Evolutionary conservation across 2,888 invertebrate genomes (phyloP), one percentile per base, ranked within the genome.

Genomic region (Phyto melanocephala): DNA sequence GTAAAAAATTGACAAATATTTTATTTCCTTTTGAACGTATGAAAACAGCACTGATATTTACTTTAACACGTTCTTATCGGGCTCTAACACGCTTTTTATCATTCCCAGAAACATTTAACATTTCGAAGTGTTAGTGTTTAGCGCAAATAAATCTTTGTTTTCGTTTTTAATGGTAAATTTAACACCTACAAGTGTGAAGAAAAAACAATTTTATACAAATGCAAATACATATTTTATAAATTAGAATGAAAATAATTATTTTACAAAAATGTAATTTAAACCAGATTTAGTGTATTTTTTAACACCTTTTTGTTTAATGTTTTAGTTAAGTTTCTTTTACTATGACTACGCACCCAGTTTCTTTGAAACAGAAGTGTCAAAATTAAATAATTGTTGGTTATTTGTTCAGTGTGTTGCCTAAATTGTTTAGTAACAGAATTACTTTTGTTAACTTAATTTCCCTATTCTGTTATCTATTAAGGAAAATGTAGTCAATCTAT

Each of bases 111-210:
- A 68, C 20, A 47, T 60, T 67, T 65, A 71, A 76, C 60, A 72
- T n/a, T 71, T 45, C 54, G 35, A 54, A 70, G 62, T 62, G 54
- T 70, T n/a, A n/a, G n/a, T 50, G 6, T 68, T 74, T 65, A 81
- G 58, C 24, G 42, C 62, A 67, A 72, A 56, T 17, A 56, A 72
- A 28, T 28, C 28, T 47, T 71, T 56, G 42, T 50, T 24, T 45
- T 70, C 77, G 17, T 77, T n/a, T n/a, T n/a, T n/a, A n/a, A n/a
- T 83, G 80, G 70, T 63, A 45, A 78, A 78, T 52, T 77, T 77
- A 60, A 83, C 83, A 80, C 83, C 80, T 83, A 58, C 42, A 72
- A 67, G 10, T 40, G 47, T 37, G 47, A 62, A 63, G 37, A 54
- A 63, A 24, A 37, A 47, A 71, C n/a, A 60, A 5, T 24, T 15